Evolutionary conservation across 2,113 vertebrate genomes (phyloP).

Genomic region (Psammodynastes pulverulentus): DNA sequence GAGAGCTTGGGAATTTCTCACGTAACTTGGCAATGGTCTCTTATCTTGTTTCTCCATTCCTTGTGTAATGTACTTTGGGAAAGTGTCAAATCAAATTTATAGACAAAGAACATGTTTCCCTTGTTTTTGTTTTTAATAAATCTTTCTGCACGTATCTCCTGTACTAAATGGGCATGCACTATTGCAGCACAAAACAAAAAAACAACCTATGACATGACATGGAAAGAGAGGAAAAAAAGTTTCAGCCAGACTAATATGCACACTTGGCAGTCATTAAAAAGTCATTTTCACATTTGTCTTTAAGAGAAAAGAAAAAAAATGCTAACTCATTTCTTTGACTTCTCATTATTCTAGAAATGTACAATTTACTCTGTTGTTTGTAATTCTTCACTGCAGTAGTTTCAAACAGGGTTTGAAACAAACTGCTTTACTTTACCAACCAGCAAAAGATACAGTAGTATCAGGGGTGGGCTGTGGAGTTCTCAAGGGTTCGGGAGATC

Average conservation of each 20-base stretch:
- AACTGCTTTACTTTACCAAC: slow-evolving; percentile 50
- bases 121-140: slow-evolving; percentile 35
- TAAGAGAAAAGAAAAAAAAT: neutral
- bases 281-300: slow-evolving; percentile 43
- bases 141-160: slow-evolving; percentile 41
- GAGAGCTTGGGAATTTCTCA: slow-evolving; percentile 15
- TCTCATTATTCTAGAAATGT: slow-evolving; percentile 57
- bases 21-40: neutral
- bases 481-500: too few relatives aligned
- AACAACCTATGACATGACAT: slow-evolving; percentile 44
- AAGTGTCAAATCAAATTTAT: slow-evolving; percentile 51
- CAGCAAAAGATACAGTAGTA: slow-evolving; percentile 13
- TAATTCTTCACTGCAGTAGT: slow-evolving; percentile 63
- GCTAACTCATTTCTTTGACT: slow-evolving; percentile 50
- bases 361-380: slow-evolving; percentile 60
- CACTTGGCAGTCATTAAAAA: slow-evolving; percentile 43
- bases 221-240: slow-evolving; percentile 20
- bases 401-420: slow-evolving; percentile 53
- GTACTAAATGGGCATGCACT: slow-evolving; percentile 51
- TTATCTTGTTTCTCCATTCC: slow-evolving; percentile 8
- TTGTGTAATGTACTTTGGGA: slow-evolving; percentile 42
- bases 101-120: slow-evolving; percentile 42
- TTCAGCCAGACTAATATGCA: slow-evolving; percentile 42
- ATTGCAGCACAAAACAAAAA: slow-evolving; percentile 40
- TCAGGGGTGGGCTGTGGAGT: too few relatives aligned